Conservation (phyloP, 2,888 invertebrate species). For the Ligdia adustata region DNA sequence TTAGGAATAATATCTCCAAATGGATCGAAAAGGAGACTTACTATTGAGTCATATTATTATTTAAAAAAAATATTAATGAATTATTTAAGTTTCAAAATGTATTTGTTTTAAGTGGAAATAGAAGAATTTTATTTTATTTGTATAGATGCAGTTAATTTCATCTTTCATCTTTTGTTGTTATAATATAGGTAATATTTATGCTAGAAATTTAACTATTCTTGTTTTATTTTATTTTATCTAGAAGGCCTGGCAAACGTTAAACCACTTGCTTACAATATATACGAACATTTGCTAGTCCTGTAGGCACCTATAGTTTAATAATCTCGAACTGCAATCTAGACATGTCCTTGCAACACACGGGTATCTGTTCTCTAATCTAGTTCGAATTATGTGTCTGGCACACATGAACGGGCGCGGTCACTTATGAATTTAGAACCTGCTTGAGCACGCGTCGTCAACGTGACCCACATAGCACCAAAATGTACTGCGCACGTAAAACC, state of each 20-base stretch:
- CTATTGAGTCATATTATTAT: constrained; percentile 74
- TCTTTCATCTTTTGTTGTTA: too few relatives aligned
- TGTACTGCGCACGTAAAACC: constrained; percentile 24
- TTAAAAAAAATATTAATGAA: too few relatives aligned
- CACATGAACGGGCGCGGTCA: constrained; percentile 64
- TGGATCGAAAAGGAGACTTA: constrained; percentile 91
- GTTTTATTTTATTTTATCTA: too few relatives aligned
- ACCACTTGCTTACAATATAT: too few relatives aligned
- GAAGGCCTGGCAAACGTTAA: too few relatives aligned
- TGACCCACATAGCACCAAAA: constrained; percentile 64
- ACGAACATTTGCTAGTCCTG: too few relatives aligned
- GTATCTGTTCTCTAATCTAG: constrained; percentile 38
- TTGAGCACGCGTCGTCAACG: constrained; percentile 51
- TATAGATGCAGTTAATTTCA: too few relatives aligned
- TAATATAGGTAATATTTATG: too few relatives aligned
- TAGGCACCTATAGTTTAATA: background rate
- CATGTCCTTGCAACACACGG: constrained; percentile 52
- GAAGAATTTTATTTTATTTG: too few relatives aligned
- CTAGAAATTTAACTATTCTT: too few relatives aligned
- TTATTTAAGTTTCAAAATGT: too few relatives aligned
- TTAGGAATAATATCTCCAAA: constrained; percentile 86
- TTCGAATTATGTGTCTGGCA: constrained; percentile 41
- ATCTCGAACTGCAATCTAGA: constrained; percentile 12
- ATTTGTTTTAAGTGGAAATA: too few relatives aligned
- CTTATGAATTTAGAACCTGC: constrained; percentile 71